Conservation (phyloP, 2,888 invertebrate species). For the Cacoxenus indagator region DNA sequence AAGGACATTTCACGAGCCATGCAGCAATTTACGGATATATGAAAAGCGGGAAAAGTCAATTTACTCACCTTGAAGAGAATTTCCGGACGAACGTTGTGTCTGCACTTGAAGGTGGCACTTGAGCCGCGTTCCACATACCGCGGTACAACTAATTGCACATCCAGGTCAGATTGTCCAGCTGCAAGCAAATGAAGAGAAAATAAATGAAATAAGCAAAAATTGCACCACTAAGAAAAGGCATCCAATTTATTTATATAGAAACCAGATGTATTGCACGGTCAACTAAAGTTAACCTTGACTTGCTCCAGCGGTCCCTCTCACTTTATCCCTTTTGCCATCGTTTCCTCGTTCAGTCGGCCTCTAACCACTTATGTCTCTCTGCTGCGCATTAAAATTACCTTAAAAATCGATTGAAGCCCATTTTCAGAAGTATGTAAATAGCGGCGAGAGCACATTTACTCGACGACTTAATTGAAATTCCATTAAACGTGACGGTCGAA, state of each 20-base stretch:
- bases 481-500: constrained; percentile 38
- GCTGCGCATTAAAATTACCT: neutral
- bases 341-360: no score
- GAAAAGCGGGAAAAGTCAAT: neutral
- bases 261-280: no score
- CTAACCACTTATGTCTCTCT: neutral
- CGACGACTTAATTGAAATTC: constrained; percentile 52
- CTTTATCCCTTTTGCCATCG: no score
- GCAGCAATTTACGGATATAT: neutral
- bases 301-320: no score
- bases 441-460: constrained; percentile 21
- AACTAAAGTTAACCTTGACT: no score
- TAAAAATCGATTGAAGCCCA: constrained; percentile 6
- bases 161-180: constrained; percentile 73
- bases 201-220: no score
- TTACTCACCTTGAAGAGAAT: constrained; percentile 82
- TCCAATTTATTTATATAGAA: no score
- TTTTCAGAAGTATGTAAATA: neutral
- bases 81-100: constrained; percentile 81
- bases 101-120: constrained; percentile 80
- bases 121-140: constrained; percentile 81
- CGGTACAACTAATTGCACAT: constrained; percentile 78
- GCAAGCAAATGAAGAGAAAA: constrained; percentile 35
- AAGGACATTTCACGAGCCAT: neutral
- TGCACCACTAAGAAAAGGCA: no score